Base-by-base conservation (phyloP, 2,113 vertebrate species). In the Hippocampus comes region DNA sequence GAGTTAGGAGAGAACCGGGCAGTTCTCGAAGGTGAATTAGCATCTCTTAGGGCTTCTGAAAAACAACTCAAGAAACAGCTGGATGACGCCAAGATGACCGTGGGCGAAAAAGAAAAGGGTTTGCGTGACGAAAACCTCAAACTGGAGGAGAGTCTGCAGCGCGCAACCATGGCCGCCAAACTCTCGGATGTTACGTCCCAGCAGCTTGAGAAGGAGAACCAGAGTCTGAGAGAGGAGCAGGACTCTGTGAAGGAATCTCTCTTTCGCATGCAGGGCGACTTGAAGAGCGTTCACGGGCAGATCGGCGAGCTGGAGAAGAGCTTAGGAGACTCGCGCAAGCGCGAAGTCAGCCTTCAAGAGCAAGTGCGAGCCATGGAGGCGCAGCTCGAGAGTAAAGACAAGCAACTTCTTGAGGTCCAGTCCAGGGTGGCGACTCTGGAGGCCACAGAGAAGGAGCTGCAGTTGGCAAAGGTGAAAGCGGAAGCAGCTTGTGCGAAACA, bases 111-210 rank as follows among this genome's bases (percentile, higher is more conserved):
- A 73, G 95, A 96, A 63, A 93, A 88, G 70, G 81, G 78, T 27
- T 84, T 96, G 9, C 84, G 82, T 2, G 86, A 78, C 9, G 89
- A 94, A 78, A 95, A 95, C 84, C 77, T 77, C 49, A 89, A 88
- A 59, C 84, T 96, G 74, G 91, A 96, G 78, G 92, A 95, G 86
- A 93, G 90, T 70, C 89, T 95, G 73, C 94, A 95, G 85, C 93
- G 84, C 34, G 86, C 92, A 49, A 74, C 68, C 2, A 87, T 90
- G 73, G 89, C 93, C 27, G 87, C 85, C 20, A 87, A 93, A 70
- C 76, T 88, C 23, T 90, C 92, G 0, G 92, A 95, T 78, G 87
- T 83, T 56, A 88, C 78, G 3, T 75, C 93, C 21, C 86, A 91
- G 60, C 82, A 83, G 55, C 88, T 95, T 27, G 90, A 91, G 57